Conservation (phyloP, 2,888 invertebrate genomes). For the Gandaritis pyraliata region DNA sequence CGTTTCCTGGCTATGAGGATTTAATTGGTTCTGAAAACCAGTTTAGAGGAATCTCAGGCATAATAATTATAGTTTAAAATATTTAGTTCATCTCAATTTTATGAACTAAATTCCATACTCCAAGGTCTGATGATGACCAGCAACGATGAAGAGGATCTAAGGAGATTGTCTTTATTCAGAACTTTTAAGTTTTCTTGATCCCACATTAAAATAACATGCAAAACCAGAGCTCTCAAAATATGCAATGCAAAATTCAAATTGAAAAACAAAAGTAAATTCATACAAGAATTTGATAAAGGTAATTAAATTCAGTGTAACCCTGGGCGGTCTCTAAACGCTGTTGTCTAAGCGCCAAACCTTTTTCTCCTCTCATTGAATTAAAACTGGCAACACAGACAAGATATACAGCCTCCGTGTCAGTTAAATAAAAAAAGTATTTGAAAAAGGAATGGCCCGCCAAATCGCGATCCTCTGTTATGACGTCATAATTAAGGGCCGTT, state of each 20-base stretch:
- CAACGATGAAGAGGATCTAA: too few relatives aligned
- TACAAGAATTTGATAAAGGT: constrained; percentile 29
- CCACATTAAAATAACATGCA: too few relatives aligned
- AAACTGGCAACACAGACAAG: constrained; percentile 55
- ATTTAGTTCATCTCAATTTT: too few relatives aligned
- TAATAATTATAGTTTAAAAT: too few relatives aligned
- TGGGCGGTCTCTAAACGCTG: constrained; percentile 46
- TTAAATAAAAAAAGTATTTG: constrained; percentile 63
- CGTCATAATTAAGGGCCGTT: constrained; percentile 76
- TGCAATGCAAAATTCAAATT: neutral
- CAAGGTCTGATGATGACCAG: too few relatives aligned
- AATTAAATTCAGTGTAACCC: constrained; percentile 36
- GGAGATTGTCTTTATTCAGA: too few relatives aligned
- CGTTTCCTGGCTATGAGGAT: too few relatives aligned
- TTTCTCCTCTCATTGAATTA: constrained; percentile 43
- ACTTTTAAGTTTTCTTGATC: too few relatives aligned
- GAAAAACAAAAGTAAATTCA: neutral
- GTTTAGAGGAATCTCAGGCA: too few relatives aligned
- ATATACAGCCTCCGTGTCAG: constrained; percentile 58
- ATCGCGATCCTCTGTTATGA: constrained; percentile 62
- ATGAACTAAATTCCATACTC: too few relatives aligned
- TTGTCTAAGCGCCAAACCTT: constrained; percentile 38
- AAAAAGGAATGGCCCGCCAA: constrained; percentile 58
- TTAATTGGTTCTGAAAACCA: too few relatives aligned
- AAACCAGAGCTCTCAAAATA: neutral